Percentiles rank a stretch among this genome's conserved stretches.
Evolutionary conservation across 2,113 vertebrate genomes (phyloP).

Genomic region (Eonycteris spelaea): DNA sequence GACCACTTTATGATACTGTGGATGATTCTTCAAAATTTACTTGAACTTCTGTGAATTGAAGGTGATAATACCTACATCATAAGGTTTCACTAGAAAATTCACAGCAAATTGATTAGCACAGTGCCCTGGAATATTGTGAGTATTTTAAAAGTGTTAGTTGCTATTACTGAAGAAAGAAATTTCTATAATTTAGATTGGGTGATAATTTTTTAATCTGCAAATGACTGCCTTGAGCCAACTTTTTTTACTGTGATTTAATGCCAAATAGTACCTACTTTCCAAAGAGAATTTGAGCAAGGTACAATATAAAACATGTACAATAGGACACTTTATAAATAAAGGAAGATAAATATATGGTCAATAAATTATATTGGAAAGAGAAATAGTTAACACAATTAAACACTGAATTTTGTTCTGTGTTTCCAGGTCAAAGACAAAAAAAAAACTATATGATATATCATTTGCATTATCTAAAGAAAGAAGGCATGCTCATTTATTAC

Average conservation of each 20-base stretch:
- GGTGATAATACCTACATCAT: background rate
- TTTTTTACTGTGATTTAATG: background rate
- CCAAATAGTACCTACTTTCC: background rate
- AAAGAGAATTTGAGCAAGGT: background rate
- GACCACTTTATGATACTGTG: background rate
- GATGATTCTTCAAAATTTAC: background rate
- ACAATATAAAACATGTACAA: background rate
- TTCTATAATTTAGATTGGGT: background rate
- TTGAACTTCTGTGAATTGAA: background rate
- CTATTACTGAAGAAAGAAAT: background rate
- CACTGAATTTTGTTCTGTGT: background rate
- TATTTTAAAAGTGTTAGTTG: background rate
- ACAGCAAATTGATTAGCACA: background rate
- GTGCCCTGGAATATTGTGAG: background rate
- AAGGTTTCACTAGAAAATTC: background rate
- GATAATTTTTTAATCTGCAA: background rate
- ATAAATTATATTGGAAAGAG: background rate
- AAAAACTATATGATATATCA: background rate
- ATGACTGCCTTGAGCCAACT: background rate
- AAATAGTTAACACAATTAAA: background rate
- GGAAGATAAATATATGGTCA: background rate
- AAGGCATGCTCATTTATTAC: background rate
- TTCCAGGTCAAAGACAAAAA: background rate
- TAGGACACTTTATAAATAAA: background rate
- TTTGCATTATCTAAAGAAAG: background rate